These are phyloP conservation scores for Nasonovia ribisnigri DNA, from an alignment of 2,888 invertebrate genomes.

Conservation along the genomic window DNA sequence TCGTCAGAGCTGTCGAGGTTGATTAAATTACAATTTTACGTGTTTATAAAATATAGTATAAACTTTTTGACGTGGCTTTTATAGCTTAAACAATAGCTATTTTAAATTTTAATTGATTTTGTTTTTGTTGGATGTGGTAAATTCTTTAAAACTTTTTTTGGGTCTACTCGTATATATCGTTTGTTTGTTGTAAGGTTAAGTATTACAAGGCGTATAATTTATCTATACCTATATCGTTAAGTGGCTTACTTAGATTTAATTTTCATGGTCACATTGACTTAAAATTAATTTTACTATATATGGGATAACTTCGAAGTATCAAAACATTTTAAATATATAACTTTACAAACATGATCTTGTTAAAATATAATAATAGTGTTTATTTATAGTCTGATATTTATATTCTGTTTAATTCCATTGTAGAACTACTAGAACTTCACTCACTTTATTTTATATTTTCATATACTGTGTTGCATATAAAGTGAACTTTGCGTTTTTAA, in stretches of 20 bases:
- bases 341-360: background rate
- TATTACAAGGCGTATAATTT: background rate
- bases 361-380: background rate
- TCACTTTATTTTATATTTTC: background rate
- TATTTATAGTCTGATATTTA: background rate
- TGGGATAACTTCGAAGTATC: background rate
- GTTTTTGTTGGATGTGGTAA: background rate
- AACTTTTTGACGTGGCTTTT: conserved; percentile 59
- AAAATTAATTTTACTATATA: background rate
- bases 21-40: conserved; percentile 46
- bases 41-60: conserved; percentile 30
- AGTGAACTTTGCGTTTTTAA: background rate
- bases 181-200: background rate
- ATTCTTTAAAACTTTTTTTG: background rate
- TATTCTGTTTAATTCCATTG: background rate
- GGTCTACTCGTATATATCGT: background rate
- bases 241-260: background rate
- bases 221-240: background rate
- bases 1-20: conserved; percentile 38
- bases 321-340: background rate
- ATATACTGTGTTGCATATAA: background rate
- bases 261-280: background rate
- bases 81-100: conserved; percentile 12
- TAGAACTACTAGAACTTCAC: too few relatives aligned
- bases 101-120: conserved; percentile 46